Conservation (phyloP, 1,140 invertebrate genomes). For the Camponotus pennsylvanicus region DNA sequence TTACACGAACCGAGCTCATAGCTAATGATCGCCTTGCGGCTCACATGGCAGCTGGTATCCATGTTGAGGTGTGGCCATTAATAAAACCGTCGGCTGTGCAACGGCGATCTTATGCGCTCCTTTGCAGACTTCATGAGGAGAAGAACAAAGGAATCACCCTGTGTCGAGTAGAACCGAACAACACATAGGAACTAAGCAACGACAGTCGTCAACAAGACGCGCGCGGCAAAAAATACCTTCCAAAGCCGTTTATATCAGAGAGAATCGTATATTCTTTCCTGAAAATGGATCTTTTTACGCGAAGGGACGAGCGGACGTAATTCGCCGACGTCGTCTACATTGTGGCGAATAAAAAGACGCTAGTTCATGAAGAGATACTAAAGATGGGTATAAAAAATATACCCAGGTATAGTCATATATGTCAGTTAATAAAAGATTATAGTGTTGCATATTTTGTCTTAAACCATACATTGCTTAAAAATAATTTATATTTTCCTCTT, state of each 20-base stretch:
- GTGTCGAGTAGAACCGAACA: not conserved
- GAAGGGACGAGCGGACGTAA: conserved; percentile 24
- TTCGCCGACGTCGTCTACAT: conserved; percentile 45
- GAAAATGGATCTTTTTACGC: conserved; percentile 38
- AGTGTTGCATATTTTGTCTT: not conserved
- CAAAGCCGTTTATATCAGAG: conserved; percentile 22
- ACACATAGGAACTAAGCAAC: not conserved
- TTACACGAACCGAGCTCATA: conserved; percentile 58
- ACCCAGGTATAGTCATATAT: not conserved
- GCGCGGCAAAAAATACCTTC: conserved; percentile 11
- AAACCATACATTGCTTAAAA: not conserved
- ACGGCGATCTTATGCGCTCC: conserved; percentile 48
- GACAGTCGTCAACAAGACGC: not conserved
- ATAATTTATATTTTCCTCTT: conserved; percentile 8
- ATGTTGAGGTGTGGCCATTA: conserved; percentile 73
- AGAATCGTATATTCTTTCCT: conserved; percentile 46
- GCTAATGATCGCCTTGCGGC: conserved; percentile 68
- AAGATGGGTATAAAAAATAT: conserved; percentile 22
- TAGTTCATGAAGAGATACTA: not conserved
- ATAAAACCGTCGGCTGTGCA: conserved; percentile 68
- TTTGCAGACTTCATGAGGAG: conserved; percentile 6
- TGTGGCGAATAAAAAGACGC: conserved; percentile 17
- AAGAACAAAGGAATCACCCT: conserved; percentile 66
- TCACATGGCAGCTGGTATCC: conserved; percentile 68
- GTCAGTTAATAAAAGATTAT: conserved; percentile 4